phyloP scores from a whole-genome alignment of 2,113 vertebrate species.

The Leptosomus discolor region DNA sequence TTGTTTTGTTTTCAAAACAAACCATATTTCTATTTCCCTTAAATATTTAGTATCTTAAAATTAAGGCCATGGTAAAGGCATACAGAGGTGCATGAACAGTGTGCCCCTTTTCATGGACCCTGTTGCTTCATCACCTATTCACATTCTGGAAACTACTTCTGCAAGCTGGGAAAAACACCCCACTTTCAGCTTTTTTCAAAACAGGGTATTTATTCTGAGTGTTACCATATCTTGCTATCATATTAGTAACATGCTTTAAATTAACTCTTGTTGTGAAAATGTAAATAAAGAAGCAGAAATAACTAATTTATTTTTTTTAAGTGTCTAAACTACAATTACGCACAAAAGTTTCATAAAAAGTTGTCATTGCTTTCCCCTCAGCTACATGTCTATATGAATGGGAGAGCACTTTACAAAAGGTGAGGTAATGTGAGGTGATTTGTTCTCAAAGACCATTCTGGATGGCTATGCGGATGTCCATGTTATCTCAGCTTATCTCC shows the following conservation, averaged over 20 bases:
- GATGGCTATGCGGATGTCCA: neutral
- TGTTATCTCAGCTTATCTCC: neutral
- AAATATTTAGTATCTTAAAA: neutral
- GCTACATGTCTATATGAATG: neutral
- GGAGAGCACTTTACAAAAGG: neutral
- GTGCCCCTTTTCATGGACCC: neutral
- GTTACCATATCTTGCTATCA: neutral
- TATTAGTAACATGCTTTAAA: neutral
- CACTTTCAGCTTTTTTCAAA: neutral
- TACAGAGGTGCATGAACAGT: neutral
- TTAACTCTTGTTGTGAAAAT: neutral
- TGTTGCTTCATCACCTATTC: neutral
- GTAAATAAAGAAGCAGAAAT: neutral
- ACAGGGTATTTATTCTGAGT: neutral
- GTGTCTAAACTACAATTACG: neutral
- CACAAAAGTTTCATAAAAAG: neutral
- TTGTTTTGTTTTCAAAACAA: neutral
- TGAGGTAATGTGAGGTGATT: neutral
- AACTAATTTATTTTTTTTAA: no score
- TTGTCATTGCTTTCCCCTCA: neutral
- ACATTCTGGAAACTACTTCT: neutral
- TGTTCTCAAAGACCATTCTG: neutral
- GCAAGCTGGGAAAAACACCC: neutral
- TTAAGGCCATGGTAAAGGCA: neutral
- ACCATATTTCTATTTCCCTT: neutral